Evolutionary conservation across 1,140 invertebrate species (phyloP).

Genomic region (Gyrodactylus bullatarudis): DNA sequence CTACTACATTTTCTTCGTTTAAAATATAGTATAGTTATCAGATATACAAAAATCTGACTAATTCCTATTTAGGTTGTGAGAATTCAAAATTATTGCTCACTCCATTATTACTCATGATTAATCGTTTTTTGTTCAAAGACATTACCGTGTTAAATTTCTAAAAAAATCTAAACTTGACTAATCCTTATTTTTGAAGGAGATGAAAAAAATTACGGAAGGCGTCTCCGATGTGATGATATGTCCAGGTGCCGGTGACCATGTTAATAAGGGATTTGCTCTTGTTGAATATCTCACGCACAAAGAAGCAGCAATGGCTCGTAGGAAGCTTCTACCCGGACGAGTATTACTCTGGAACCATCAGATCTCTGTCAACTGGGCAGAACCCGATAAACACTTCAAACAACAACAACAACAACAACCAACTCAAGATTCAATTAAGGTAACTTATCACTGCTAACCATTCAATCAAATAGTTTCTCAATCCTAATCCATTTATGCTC

Average conservation of each 20-base stretch:
- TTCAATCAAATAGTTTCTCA: neutral
- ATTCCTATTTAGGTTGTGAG: too few species aligned
- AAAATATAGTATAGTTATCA: too few species aligned
- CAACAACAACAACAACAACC: neutral
- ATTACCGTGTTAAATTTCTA: too few species aligned
- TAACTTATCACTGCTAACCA: neutral
- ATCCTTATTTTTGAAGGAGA: neutral
- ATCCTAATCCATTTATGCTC: neutral
- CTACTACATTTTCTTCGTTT: too few species aligned
- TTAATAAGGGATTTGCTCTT: conserved; percentile 48
- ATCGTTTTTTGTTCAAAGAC: too few species aligned
- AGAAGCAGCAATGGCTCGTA: conserved; percentile 39
- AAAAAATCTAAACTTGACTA: neutral
- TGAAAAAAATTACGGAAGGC: conserved; percentile 29
- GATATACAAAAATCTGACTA: too few species aligned
- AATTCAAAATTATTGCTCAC: too few species aligned
- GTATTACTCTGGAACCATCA: conserved; percentile 34
- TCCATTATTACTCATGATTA: too few species aligned
- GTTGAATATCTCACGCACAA: conserved; percentile 47
- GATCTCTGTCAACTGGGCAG: conserved; percentile 49
- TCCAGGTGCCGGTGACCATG: conserved; percentile 25
- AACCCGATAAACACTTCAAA: conserved; percentile 31
- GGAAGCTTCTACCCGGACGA: conserved; percentile 33
- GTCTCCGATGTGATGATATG: conserved; percentile 41
- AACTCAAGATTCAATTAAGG: neutral